Base-by-base conservation (phyloP, 1,140 invertebrate species). In the Ceratosolen solmsi region DNA sequence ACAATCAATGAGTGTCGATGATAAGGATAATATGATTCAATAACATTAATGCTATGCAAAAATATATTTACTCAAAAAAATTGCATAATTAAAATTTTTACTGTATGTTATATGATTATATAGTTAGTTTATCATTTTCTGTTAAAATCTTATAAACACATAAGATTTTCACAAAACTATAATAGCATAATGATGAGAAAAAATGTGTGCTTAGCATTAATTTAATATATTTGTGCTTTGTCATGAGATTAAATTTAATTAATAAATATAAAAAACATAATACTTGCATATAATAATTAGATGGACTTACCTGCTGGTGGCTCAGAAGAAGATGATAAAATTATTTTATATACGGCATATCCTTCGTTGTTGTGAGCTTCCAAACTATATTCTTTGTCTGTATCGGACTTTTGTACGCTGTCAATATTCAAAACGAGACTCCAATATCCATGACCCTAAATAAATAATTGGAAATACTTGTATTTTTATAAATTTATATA, bases 381-480 rank as follows among this genome's bases (percentile, higher is more conserved):
- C 81, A 96, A 90, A 84, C 92, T 89, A 88, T 95, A 96, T 1
- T 92, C 92, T 70, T 94, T 93, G 41, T 95, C 95, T 0, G 95
- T 95, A 84, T 96, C 95, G 79, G 95, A 94, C 83, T 95, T 95
- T n/a, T 93, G 93, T 51, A 96, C 93, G 27, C 91, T 92, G 13
- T 93, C 91, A 82, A 96, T 94, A 22, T 92, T 91, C 75, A 96
- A 87, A 8, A 93, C 93, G 22, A 94, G 92, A 84, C 93, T 93
- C 92, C 94, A 96, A 84, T 89, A 92, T 77, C 95, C 95, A 83
- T 91, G 91, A 72, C 94, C 95, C 94, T 93, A 74, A 65, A 27
- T 60, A 54, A 54, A 54, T 54, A 46, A n/a, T n/a, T n/a, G n/a
- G n/a, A n/a, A n/a, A n/a, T n/a, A n/a, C n/a, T n/a, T n/a, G n/a